Conservation (phyloP, 2,113 vertebrate genomes). For the Halcyon malimbica region DNA sequence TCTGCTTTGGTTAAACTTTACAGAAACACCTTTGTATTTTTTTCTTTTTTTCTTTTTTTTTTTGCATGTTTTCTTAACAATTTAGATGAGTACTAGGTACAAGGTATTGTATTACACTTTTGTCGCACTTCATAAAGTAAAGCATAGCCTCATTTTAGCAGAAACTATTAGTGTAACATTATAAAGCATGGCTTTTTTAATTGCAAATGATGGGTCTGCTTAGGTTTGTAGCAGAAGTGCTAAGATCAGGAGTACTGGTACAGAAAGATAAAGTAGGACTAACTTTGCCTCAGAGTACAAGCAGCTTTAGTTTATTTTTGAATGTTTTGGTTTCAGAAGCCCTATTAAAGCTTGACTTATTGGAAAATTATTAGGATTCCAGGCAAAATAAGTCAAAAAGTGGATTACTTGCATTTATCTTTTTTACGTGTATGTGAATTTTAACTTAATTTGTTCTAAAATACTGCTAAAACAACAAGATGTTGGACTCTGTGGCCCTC, state of each 20-base stretch:
- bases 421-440: neutral
- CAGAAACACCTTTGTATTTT: conserved; percentile 53
- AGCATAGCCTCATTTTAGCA: conserved; percentile 33
- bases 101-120: conserved; percentile 61
- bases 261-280: neutral
- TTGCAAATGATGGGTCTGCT: conserved; percentile 11
- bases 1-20: conserved; percentile 41
- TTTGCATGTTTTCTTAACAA: conserved; percentile 42
- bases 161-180: conserved; percentile 54
- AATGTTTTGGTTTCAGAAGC: neutral
- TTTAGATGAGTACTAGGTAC: conserved; percentile 20
- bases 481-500: neutral
- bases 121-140: conserved; percentile 61
- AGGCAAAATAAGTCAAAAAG: neutral
- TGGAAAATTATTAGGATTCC: neutral
- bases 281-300: neutral
- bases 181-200: conserved; percentile 42
- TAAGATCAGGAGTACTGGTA: conserved; percentile 45
- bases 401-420: neutral
- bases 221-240: conserved; percentile 3
- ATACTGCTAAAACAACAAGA: neutral
- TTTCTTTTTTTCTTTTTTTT: neutral
- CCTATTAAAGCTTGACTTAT: neutral
- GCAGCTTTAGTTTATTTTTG: conserved; percentile 18
- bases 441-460: neutral